These are phyloP conservation scores for Megatriorchis doriae DNA, from an alignment of 2,113 vertebrate genomes.

Conservation along the genomic window DNA sequence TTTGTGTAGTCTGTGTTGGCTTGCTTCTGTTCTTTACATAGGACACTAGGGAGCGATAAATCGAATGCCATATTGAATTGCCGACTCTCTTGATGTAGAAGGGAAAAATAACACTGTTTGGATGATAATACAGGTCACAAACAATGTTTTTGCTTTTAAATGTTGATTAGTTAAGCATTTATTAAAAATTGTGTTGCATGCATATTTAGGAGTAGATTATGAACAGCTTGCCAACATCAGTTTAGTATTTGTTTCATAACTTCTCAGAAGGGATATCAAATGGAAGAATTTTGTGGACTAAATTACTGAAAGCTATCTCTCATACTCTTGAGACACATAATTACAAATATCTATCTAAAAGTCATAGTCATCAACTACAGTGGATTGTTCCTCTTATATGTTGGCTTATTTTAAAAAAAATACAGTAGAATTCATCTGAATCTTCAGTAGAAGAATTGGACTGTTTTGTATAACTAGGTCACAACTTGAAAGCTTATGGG, in stretches of 20 bases:
- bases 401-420: not conserved
- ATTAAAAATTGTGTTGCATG: not conserved
- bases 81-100: not conserved
- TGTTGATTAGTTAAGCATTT: not conserved
- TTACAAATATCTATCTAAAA: not conserved
- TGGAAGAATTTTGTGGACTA: not conserved
- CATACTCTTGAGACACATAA: not conserved
- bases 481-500: not conserved
- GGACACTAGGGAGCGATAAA: not conserved
- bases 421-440: not conserved
- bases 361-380: not conserved
- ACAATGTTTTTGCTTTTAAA: not conserved
- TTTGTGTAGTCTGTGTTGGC: not conserved
- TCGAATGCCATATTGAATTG: not conserved
- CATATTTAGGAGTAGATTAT: not conserved
- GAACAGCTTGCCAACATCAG: not conserved
- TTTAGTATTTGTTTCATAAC: not conserved
- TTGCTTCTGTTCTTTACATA: not conserved
- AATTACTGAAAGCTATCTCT: not conserved
- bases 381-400: not conserved
- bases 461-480: not conserved
- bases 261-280: not conserved
- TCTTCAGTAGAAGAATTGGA: not conserved
- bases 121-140: not conserved
- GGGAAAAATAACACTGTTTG: not conserved